Evolutionary conservation across 2,888 invertebrate genomes (phyloP).

Genomic region (Dicranocentrus wangi): DNA sequence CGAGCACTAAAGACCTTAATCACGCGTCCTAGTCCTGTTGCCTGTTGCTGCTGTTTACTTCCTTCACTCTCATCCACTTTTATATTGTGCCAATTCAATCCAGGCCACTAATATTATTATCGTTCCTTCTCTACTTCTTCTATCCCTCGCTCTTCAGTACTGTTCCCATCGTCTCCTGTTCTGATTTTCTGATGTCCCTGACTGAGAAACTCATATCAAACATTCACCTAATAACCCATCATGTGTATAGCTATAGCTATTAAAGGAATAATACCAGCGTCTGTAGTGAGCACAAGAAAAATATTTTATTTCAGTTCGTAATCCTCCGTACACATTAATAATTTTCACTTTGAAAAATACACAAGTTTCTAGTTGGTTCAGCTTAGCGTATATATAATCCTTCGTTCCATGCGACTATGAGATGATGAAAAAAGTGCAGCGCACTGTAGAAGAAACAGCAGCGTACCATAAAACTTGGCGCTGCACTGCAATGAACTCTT

Average conservation of each 20-base stretch:
- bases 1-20: not conserved
- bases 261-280: not conserved
- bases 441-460: slow-evolving; percentile 10
- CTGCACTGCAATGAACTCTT: slow-evolving; percentile 21
- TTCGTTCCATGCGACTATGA: too few relatives aligned
- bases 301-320: too few relatives aligned
- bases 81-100: slow-evolving; percentile 56
- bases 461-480: not conserved
- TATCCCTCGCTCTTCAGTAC: not conserved
- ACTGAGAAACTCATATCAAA: too few relatives aligned
- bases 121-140: slow-evolving; percentile 25
- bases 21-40: slow-evolving; percentile 11
- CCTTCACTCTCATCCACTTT: not conserved
- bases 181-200: too few relatives aligned
- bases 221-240: too few relatives aligned
- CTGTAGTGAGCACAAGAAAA: not conserved
- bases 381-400: too few relatives aligned
- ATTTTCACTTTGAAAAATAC: slow-evolving; percentile 13
- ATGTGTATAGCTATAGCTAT: not conserved
- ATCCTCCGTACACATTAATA: not conserved
- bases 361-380: slow-evolving; percentile 11
- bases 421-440: slow-evolving; percentile 6
- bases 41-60: not conserved
- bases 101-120: slow-evolving; percentile 58
- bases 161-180: not conserved